Conservation (phyloP, 2,113 vertebrate genomes). For the Bombycilla garrulus region DNA sequence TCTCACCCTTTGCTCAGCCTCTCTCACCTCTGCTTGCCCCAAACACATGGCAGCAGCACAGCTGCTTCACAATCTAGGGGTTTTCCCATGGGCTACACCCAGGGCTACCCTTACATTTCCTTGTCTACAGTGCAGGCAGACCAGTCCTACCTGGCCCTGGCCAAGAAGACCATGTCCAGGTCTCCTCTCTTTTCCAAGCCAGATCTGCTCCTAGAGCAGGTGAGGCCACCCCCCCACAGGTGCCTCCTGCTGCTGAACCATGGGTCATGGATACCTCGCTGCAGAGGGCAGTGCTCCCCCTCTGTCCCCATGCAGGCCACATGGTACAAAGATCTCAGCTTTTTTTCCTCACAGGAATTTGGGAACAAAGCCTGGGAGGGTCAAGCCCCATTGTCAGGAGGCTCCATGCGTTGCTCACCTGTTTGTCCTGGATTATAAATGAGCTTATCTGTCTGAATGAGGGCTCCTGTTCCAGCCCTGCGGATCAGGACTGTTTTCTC, state of each 20-base stretch:
- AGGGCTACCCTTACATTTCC: background rate
- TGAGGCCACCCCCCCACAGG: background rate
- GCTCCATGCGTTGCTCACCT: background rate
- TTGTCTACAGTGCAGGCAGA: background rate
- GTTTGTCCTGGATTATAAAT: conserved; percentile 36
- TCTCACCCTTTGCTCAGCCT: background rate
- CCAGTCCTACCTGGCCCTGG: background rate
- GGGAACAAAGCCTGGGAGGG: background rate
- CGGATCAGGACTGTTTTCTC: conserved; percentile 62
- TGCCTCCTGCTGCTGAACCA: background rate
- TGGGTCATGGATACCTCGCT: too few species aligned
- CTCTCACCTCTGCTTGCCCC: background rate
- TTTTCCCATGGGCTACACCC: background rate
- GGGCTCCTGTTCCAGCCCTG: conserved; percentile 33
- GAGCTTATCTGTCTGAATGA: conserved; percentile 66
- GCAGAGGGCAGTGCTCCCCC: background rate
- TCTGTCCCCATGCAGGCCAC: background rate
- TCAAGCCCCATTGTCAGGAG: background rate
- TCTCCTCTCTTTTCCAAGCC: background rate
- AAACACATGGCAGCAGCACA: accelerated
- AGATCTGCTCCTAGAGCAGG: background rate
- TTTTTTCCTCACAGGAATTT: accelerated
- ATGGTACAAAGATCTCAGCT: accelerated
- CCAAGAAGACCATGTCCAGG: background rate
- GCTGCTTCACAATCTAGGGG: background rate